Conservation (phyloP, 2,113 vertebrate species). For the Oreochromis aureus region DNA sequence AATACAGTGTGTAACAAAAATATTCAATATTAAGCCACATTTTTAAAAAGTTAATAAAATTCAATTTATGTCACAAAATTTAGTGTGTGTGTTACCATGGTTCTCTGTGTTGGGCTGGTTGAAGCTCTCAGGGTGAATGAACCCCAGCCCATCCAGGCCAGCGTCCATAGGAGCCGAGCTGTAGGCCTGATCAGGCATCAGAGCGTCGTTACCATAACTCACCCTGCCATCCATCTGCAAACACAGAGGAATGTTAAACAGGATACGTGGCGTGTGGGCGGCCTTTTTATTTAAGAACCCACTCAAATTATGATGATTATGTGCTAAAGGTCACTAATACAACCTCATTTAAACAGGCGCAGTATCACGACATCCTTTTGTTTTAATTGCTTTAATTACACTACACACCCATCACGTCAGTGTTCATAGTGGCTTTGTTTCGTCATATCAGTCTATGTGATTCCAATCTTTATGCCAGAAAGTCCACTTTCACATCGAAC, state of each 20-base stretch:
- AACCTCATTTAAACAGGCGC: not conserved
- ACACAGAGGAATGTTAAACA: not conserved
- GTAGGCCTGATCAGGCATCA: conserved; percentile 91
- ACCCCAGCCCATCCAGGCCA: conserved; percentile 83
- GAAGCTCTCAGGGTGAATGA: conserved; percentile 90
- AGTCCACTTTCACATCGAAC: not conserved
- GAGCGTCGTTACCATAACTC: conserved; percentile 94
- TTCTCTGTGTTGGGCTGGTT: conserved; percentile 96
- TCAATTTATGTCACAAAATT: not conserved
- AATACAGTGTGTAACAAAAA: not conserved
- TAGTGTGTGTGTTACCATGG: conserved; percentile 75
- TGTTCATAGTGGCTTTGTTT: not conserved
- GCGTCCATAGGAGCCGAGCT: conserved; percentile 86
- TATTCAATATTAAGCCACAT: not conserved
- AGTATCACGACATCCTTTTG: not conserved
- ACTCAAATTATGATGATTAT: not conserved
- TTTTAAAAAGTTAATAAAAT: not conserved
- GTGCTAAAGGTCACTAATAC: not conserved
- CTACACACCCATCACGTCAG: not conserved
- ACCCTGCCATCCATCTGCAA: conserved; percentile 85
- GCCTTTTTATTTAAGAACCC: not conserved
- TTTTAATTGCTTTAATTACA: not conserved
- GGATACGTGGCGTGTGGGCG: not conserved
- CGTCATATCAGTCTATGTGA: not conserved
- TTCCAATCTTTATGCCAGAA: conserved; percentile 9